A percentile compares a stretch with the other conserved stretches of the same genome.
These are phyloP conservation scores for Aphrocallistes beatrix DNA, from an alignment of 37 sponge, comb jelly and placozoan genomes.

Conservation along the genomic window DNA sequence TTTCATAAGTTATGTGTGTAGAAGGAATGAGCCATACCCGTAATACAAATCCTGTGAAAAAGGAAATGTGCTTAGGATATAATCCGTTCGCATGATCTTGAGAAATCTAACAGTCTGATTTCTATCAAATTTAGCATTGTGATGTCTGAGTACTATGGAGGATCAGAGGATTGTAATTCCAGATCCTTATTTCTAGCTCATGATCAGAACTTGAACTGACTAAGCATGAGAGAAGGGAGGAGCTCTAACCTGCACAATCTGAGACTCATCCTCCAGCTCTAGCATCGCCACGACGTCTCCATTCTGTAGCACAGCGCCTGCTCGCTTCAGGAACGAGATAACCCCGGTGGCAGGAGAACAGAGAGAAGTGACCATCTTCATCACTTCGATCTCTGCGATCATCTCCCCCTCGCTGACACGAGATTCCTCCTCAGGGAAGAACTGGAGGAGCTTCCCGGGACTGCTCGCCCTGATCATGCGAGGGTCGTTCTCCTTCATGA, in stretches of 20 bases:
- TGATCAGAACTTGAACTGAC: no score
- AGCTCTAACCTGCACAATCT: conserved; percentile 32
- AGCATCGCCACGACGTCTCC: conserved; percentile 71
- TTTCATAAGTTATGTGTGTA: neutral
- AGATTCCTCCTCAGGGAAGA: conserved; percentile 64
- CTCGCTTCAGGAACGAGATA: conserved; percentile 49
- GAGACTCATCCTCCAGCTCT: conserved; percentile 76
- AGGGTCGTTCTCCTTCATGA: conserved; percentile 96
- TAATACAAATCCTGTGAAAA: no score
- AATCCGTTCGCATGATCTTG: no score
- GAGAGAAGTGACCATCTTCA: conserved; percentile 87
- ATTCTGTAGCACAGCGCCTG: conserved; percentile 80
- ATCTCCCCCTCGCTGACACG: conserved; percentile 51
- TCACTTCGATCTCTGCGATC: conserved; percentile 91
- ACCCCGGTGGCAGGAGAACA: conserved; percentile 50
- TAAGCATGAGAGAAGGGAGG: no score
- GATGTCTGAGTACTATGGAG: no score
- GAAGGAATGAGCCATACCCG: no score
- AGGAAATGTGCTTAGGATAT: no score
- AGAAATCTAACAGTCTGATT: no score
- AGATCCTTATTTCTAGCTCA: no score
- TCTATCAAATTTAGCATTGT: no score
- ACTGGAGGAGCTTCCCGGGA: conserved; percentile 86
- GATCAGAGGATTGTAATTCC: no score
- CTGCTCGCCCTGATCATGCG: conserved; percentile 63